Evolutionary conservation across 1,140 invertebrate genomes (phyloP).

Genomic region (Magallana gigas): DNA sequence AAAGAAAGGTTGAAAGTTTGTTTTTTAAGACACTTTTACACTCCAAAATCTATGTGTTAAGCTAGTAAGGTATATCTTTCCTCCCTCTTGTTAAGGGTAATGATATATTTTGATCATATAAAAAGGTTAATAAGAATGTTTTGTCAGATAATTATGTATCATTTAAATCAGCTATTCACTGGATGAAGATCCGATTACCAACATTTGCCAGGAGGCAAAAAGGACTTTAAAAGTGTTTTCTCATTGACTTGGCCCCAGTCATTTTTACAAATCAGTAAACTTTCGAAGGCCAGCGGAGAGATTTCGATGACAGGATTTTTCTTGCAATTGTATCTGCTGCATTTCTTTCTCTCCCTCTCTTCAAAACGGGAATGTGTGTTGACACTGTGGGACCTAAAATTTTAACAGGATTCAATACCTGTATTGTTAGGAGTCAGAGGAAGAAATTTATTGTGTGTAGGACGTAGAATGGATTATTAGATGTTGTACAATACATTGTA

Average conservation of each 20-base stretch:
- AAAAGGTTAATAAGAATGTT: conserved; percentile 16
- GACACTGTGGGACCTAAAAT: not conserved
- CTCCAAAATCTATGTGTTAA: too few relatives aligned
- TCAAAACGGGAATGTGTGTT: not conserved
- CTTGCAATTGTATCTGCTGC: not conserved
- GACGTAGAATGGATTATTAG: not conserved
- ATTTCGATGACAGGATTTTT: not conserved
- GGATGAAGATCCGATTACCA: conserved; percentile 26
- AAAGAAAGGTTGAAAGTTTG: too few relatives aligned
- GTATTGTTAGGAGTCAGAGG: not conserved
- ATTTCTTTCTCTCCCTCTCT: not conserved
- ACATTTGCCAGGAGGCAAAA: conserved; percentile 14
- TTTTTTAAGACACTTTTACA: too few relatives aligned
- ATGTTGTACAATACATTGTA: conserved; percentile 12
- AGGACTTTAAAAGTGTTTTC: not conserved
- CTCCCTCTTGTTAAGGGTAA: not conserved
- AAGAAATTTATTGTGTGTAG: not conserved
- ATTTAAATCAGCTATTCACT: conserved; percentile 24
- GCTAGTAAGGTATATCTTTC: not conserved
- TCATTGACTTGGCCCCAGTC: conserved; percentile 9
- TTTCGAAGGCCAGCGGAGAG: not conserved
- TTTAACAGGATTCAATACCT: conserved; percentile 15
- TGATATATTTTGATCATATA: not conserved
- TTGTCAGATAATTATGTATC: conserved; percentile 36
- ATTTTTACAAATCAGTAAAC: not conserved